phyloP scores from a whole-genome alignment of 2,888 invertebrate genomes.

The Diachrysia chrysitis region DNA sequence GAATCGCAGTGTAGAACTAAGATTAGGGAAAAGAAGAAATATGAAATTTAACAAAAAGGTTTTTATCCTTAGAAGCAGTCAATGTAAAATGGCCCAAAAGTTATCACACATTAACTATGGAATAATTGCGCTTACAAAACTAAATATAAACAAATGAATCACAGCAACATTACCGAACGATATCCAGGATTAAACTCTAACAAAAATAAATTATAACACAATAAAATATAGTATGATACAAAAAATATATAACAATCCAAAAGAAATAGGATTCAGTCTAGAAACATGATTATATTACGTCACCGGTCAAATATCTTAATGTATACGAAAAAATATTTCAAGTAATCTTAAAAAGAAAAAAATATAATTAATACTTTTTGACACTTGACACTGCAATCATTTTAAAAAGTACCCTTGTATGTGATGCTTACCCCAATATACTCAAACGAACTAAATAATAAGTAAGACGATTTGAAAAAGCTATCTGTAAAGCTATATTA shows the following conservation, averaged over 20 bases:
- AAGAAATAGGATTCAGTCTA: background rate
- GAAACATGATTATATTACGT: background rate
- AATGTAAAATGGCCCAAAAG: slow-evolving; percentile 26
- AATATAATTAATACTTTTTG: background rate
- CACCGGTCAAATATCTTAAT: background rate
- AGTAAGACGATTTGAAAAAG: too few species aligned
- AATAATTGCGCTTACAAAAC: slow-evolving; percentile 51
- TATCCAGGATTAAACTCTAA: slow-evolving; percentile 39
- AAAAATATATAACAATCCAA: slow-evolving; percentile 16
- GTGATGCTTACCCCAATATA: background rate
- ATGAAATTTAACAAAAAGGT: background rate
- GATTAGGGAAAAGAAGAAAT: background rate
- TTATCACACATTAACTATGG: slow-evolving; percentile 34
- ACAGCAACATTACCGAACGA: slow-evolving; percentile 67
- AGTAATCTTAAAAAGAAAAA: background rate
- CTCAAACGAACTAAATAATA: background rate
- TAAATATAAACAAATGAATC: slow-evolving; percentile 63
- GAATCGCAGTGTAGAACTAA: background rate
- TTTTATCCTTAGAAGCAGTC: background rate
- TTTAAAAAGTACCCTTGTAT: background rate
- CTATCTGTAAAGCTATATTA: too few species aligned
- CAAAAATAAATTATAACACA: slow-evolving; percentile 46
- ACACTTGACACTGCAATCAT: background rate
- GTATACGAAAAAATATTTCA: background rate
- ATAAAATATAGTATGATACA: slow-evolving; percentile 7